These are phyloP conservation scores for Oopsacas minuta DNA, from an alignment of 37 sponge, comb jelly and placozoan species.

Conservation along the genomic window DNA sequence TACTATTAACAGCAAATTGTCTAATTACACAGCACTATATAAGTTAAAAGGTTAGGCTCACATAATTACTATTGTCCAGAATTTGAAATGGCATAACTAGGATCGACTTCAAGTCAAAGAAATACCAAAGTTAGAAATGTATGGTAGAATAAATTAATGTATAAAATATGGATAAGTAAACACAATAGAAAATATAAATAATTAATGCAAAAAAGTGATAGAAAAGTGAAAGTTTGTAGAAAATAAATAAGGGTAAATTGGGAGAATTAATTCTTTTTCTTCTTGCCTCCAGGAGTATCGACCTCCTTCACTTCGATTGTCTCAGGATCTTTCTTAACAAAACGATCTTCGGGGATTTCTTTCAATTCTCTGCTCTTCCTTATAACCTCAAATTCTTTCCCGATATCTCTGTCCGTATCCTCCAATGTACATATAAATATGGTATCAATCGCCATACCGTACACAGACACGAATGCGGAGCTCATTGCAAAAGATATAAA, in stretches of 20 bases:
- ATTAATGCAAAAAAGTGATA: background rate
- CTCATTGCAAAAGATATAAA: background rate
- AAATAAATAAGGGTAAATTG: no score
- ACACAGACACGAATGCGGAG: background rate
- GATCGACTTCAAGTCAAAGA: no score
- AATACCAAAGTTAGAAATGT: no score
- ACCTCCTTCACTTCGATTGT: background rate
- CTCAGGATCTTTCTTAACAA: background rate
- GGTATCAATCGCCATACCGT: background rate
- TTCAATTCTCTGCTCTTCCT: background rate
- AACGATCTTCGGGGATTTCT: background rate
- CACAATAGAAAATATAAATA: background rate
- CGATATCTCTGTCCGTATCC: background rate
- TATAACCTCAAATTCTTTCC: background rate
- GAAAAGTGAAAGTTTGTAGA: background rate
- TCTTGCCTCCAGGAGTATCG: background rate
- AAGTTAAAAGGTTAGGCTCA: no score
- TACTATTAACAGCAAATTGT: background rate
- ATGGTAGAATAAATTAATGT: no score
- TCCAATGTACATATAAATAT: constrained; percentile 18
- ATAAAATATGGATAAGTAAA: background rate
- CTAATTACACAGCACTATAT: no score
- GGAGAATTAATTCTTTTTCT: background rate
- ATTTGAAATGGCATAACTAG: no score
- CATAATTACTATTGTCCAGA: no score